These are phyloP conservation scores for Siniperca chuatsi DNA, from an alignment of 2,113 vertebrate species.

Conservation along the genomic window DNA sequence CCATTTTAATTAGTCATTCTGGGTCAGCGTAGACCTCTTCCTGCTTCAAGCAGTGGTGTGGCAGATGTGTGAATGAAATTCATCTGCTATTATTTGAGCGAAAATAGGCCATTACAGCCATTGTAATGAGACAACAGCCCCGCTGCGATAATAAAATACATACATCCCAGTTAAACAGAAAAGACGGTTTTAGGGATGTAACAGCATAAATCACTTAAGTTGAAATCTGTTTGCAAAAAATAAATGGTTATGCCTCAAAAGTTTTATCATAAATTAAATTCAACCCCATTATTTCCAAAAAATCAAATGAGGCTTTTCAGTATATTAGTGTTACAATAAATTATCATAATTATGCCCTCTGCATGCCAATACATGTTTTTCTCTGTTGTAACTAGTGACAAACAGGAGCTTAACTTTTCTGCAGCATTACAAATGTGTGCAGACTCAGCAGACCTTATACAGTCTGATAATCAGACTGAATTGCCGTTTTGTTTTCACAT, in stretches of 20 bases:
- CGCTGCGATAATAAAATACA: slow-evolving; percentile 56
- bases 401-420: background rate
- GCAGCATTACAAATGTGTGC: slow-evolving; percentile 11
- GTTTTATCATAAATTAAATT: slow-evolving; percentile 66
- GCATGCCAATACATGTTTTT: slow-evolving; percentile 15
- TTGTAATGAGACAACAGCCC: slow-evolving; percentile 69
- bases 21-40: slow-evolving; percentile 67
- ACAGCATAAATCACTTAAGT: slow-evolving; percentile 50
- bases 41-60: slow-evolving; percentile 55
- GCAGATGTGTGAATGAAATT: slow-evolving; percentile 68
- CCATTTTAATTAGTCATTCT: slow-evolving; percentile 79
- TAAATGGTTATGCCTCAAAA: slow-evolving; percentile 38
- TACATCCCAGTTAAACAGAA: slow-evolving; percentile 50
- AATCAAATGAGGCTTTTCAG: slow-evolving; percentile 48
- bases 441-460: background rate
- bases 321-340: slow-evolving; percentile 57
- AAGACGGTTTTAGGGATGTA: background rate
- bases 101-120: slow-evolving; percentile 70
- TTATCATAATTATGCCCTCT: slow-evolving; percentile 49
- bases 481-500: background rate
- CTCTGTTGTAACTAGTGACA: slow-evolving; percentile 10
- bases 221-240: slow-evolving; percentile 39
- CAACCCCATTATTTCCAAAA: slow-evolving; percentile 57
- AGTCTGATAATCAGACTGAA: background rate
- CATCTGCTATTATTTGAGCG: slow-evolving; percentile 70